These are phyloP conservation scores for Petrocephalus zakoni DNA, from an alignment of 2,113 vertebrate genomes.

Conservation along the genomic window DNA sequence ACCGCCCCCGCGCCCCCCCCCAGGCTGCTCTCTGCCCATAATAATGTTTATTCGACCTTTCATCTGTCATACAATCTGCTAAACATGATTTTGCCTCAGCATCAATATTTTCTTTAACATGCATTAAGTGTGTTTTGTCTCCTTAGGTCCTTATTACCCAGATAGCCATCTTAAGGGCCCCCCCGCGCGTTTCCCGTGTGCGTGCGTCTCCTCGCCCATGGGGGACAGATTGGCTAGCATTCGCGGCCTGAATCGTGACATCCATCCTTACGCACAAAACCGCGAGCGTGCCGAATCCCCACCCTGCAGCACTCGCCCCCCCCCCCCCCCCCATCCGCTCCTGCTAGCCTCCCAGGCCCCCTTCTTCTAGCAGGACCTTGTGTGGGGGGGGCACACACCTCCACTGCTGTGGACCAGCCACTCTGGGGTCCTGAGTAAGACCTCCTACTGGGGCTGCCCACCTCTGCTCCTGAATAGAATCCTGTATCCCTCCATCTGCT, in stretches of 20 bases:
- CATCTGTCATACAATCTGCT: constrained; percentile 16
- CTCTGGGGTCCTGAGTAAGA: background rate
- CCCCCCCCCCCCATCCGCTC: background rate
- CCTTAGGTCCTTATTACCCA: background rate
- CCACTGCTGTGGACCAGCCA: background rate
- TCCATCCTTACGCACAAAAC: background rate
- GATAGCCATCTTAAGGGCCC: background rate
- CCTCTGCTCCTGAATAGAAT: background rate
- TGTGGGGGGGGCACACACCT: background rate
- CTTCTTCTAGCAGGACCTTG: background rate
- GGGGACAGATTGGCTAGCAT: background rate
- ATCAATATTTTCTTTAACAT: constrained; percentile 18
- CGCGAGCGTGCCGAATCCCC: background rate
- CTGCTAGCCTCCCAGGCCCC: background rate
- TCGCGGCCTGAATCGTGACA: background rate
- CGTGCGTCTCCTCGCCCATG: background rate
- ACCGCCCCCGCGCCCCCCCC: background rate
- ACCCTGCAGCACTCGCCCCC: background rate
- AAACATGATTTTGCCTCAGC: background rate
- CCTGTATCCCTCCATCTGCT: background rate
- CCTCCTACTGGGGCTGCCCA: constrained; percentile 10
- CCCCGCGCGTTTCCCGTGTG: background rate
- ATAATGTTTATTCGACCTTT: constrained; percentile 13
- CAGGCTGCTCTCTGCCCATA: background rate
- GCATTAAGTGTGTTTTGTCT: constrained; percentile 20